These are phyloP conservation scores for Poeciliopsis turrubarensis DNA, from an alignment of 2,113 vertebrate species.

Conservation along the genomic window DNA sequence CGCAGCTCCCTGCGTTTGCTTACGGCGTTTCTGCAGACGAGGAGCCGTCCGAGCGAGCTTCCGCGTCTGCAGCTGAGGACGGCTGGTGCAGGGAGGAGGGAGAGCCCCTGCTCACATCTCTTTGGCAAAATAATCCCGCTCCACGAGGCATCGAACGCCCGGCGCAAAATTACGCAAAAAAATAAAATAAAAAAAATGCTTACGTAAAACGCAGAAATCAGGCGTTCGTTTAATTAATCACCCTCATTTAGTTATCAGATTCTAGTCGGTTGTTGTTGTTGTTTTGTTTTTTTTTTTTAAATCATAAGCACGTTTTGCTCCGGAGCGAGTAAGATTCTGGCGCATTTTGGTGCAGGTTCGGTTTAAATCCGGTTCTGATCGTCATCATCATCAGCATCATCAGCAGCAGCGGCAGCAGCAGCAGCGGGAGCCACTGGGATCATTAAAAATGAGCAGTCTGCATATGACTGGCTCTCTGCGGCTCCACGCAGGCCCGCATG, in stretches of 20 bases:
- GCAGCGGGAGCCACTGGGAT: conserved; percentile 15
- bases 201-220: conserved; percentile 49
- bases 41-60: conserved; percentile 14
- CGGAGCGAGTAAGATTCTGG: conserved; percentile 27
- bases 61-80: conserved; percentile 42
- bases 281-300: too few species aligned
- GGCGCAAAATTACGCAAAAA: neutral
- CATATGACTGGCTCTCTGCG: conserved; percentile 26
- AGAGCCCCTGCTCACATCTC: conserved; percentile 9
- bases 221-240: conserved; percentile 18
- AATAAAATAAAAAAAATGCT: conserved; percentile 1
- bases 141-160: conserved; percentile 48
- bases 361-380: conserved; percentile 53
- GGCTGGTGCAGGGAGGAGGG: conserved; percentile 39
- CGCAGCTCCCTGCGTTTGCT: conserved; percentile 36
- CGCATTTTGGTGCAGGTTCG: conserved; percentile 50
- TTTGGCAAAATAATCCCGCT: conserved; percentile 53
- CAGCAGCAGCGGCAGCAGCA: conserved; percentile 45
- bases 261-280: conserved; percentile 3
- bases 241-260: neutral
- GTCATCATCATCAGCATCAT: conserved; percentile 20
- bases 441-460: conserved; percentile 56
- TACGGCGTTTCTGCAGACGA: conserved; percentile 32
- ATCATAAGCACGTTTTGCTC: neutral
- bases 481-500: conserved; percentile 25